A percentile compares a stretch with the other conserved stretches of the same genome.
phyloP scores from a whole-genome alignment of 1,140 invertebrate species.

The Drosophila mayri region DNA sequence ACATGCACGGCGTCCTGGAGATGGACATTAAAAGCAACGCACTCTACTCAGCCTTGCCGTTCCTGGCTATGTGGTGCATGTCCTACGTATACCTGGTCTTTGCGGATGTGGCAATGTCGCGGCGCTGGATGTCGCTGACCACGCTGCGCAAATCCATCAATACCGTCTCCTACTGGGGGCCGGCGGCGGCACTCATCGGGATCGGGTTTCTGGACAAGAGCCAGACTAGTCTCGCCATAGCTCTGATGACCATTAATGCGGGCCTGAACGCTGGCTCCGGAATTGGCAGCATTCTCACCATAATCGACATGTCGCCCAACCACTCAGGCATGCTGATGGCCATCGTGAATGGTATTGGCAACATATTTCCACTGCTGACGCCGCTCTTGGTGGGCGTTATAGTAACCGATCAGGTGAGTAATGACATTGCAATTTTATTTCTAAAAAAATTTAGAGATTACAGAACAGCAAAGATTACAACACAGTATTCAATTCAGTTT shows the following conservation, averaged over 20 bases:
- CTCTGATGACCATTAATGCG: conserved; percentile 89
- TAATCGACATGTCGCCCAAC: conserved; percentile 91
- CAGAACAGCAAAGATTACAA: too few species aligned
- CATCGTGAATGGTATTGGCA: conserved; percentile 90
- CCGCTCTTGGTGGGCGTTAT: conserved; percentile 88
- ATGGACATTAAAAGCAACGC: conserved; percentile 92
- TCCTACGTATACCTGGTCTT: conserved; percentile 87
- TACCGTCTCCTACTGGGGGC: conserved; percentile 87
- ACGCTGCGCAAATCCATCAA: conserved; percentile 89
- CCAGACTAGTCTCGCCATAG: conserved; percentile 86
- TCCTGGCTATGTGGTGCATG: conserved; percentile 89
- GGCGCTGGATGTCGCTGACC: conserved; percentile 63
- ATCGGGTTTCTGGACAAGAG: conserved; percentile 86
- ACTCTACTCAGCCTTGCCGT: conserved; percentile 91
- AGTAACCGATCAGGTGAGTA: conserved; percentile 87
- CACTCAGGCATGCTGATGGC: conserved; percentile 89
- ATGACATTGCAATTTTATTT: neutral
- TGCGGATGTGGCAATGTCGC: conserved; percentile 59
- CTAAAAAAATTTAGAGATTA: too few species aligned
- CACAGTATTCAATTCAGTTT: too few species aligned
- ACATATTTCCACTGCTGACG: conserved; percentile 89
- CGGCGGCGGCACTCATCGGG: conserved; percentile 87
- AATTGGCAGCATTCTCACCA: conserved; percentile 89
- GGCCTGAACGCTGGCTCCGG: conserved; percentile 91
- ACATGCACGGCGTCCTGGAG: conserved; percentile 88